These are phyloP conservation scores for Chrysopilus asiliformis DNA, from an alignment of 2,888 invertebrate genomes.

Conservation along the genomic window DNA sequence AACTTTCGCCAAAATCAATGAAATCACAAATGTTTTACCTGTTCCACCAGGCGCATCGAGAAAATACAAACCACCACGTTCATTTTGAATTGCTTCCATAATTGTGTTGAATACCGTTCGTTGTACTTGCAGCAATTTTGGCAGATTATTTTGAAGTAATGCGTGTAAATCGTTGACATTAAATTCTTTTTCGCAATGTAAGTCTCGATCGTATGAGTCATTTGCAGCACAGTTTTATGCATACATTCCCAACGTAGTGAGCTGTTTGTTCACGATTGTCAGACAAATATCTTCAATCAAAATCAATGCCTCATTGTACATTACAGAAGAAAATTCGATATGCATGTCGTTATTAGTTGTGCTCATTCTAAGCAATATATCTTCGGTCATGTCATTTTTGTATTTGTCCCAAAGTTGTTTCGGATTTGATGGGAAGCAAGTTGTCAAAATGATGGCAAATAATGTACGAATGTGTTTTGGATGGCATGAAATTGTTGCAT, in stretches of 20 bases:
- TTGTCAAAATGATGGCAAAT: conserved; percentile 15
- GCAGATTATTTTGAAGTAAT: conserved; percentile 11
- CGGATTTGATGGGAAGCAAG: conserved; percentile 13
- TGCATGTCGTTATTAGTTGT: conserved; percentile 8
- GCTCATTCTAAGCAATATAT: conserved; percentile 8
- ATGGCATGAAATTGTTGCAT: conserved; percentile 14
- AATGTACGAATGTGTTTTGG: conserved; percentile 13
- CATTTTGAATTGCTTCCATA: conserved; percentile 8
- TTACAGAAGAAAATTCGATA: conserved; percentile 10
- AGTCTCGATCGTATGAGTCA: conserved; percentile 15
- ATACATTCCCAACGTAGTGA: conserved; percentile 17
- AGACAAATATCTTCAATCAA: conserved; percentile 14
- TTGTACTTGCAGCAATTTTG: conserved; percentile 8
- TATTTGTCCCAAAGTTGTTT: conserved; percentile 13
- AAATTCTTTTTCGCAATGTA: conserved; percentile 17
- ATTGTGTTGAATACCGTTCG: conserved; percentile 3
- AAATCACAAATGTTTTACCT: conserved; percentile 11
- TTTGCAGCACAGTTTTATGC: conserved; percentile 7
- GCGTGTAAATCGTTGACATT: conserved; percentile 14
- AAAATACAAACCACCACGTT: conserved; percentile 9
- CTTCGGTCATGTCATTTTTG: conserved; percentile 9
- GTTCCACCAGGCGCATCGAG: conserved; percentile 12
- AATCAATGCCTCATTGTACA: conserved; percentile 12
- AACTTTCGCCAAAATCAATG: conserved; percentile 11
- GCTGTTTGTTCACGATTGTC: conserved; percentile 14